A percentile compares a stretch with the other conserved stretches of the same genome.
Conservation (phyloP, 1,140 invertebrate species). For the Bombus pyrosoma region DNA sequence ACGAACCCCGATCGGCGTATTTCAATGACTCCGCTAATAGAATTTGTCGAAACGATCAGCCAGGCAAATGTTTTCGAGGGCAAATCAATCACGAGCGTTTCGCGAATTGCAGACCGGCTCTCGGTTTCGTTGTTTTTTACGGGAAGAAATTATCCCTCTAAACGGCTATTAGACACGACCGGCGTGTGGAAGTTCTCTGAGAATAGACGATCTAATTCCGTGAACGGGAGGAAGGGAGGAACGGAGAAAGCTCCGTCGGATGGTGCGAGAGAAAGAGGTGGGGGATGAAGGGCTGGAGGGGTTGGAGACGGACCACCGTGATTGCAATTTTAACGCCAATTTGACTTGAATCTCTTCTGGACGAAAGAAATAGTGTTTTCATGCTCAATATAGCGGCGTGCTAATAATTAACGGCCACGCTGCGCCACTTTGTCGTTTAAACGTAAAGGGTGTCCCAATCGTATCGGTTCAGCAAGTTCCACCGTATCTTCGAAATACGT, state of each 20-base stretch:
- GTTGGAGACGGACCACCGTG: conserved; percentile 78
- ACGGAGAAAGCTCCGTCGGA: conserved; percentile 42
- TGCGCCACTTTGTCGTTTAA: conserved; percentile 48
- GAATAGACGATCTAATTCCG: conserved; percentile 82
- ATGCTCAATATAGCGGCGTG: conserved; percentile 79
- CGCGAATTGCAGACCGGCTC: no score
- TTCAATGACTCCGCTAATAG: neutral
- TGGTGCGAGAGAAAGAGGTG: conserved; percentile 6
- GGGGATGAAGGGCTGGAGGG: conserved; percentile 31
- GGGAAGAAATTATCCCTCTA: conserved; percentile 64
- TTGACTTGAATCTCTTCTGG: conserved; percentile 79
- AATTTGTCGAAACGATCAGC: conserved; percentile 5
- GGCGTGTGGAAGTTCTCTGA: conserved; percentile 70
- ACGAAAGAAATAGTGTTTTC: conserved; percentile 81
- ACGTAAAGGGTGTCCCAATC: conserved; percentile 62
- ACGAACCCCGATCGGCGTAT: no score
- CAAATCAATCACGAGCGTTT: conserved; percentile 18
- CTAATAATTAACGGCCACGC: conserved; percentile 79
- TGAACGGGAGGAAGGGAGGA: conserved; percentile 71
- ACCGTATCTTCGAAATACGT: accelerated
- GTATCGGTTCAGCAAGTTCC: neutral
- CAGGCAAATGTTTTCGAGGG: neutral
- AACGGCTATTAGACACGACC: conserved; percentile 65
- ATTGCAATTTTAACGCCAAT: conserved; percentile 83
- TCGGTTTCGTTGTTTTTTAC: neutral